phyloP scores from a whole-genome alignment of 2,113 vertebrate genomes.

The Myotis brandtii region DNA sequence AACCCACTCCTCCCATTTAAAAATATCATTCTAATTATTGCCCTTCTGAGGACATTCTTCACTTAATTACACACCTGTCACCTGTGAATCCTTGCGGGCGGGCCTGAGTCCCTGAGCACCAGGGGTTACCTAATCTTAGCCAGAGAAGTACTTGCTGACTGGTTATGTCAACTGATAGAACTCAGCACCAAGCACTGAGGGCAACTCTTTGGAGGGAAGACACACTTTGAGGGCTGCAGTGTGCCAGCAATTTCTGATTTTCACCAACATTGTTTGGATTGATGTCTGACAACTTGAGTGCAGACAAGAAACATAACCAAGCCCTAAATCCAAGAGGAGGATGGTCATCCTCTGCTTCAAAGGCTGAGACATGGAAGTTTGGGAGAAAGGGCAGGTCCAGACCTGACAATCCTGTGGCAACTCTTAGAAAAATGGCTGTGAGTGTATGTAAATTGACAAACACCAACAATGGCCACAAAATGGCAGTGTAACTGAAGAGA shows the following conservation, averaged over 20 bases:
- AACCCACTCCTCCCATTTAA: neutral
- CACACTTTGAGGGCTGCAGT: neutral
- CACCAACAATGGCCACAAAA: accelerated
- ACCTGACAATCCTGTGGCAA: neutral
- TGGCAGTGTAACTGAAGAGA: neutral
- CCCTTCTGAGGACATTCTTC: neutral
- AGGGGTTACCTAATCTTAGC: neutral
- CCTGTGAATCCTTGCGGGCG: neutral
- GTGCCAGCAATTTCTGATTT: neutral
- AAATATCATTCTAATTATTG: slow-evolving; percentile 35
- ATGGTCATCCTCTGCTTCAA: neutral
- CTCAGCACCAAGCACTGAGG: neutral
- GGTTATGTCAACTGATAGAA: neutral
- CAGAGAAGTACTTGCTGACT: neutral
- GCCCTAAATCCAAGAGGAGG: neutral
- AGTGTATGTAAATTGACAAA: neutral
- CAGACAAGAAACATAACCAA: neutral
- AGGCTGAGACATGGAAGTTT: neutral
- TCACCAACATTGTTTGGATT: neutral
- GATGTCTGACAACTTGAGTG: neutral
- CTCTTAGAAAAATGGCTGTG: neutral
- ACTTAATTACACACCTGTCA: slow-evolving; percentile 46
- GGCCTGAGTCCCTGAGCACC: neutral
- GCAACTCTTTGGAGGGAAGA: neutral
- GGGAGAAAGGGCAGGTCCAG: neutral